Evolutionary conservation across 2,888 invertebrate genomes (phyloP), one percentile per base, ranked within the genome.

Genomic region (Meliscaeva auricollis): DNA sequence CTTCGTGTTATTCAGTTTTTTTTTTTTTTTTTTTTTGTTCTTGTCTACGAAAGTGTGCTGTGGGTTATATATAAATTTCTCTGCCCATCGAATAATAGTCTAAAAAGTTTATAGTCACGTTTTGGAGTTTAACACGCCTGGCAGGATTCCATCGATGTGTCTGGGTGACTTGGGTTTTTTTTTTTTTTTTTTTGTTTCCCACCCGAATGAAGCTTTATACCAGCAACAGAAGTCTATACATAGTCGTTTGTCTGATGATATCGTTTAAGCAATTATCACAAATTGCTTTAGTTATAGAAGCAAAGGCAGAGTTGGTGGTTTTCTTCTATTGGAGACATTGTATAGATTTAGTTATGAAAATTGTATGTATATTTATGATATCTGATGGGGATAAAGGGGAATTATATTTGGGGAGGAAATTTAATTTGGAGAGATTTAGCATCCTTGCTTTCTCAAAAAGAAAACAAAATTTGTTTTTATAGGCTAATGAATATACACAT

Each of bases 101-200:
- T 70, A 85, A 85, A 75, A 85, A 85, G 80, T 85, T 85, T 85
- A 80, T 85, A 85, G 84, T 85, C 84, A 85, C 84, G 84, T 85
- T 85, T 80, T 54, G 68, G 75, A 79, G 80, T 85, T 80, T 76
- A 52, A 30, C 58, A 84, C 79, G 83, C 75, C 79, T 84, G 83
- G 83, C 75, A 70, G 74, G 58, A 58, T 83, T 78, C 78, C 62
- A 74, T 83, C 83, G 83, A 74, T 78, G 83, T 69, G 68, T 78
- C 64, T 62, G 60, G 77, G 58, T 60, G 41, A 54, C 32, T 30
- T 44, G 11, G 15, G 44, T 26, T 32, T 5, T 35, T 48, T 32
- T 35, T 26, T 32, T 5, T 35, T 48, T 32, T 35, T 74, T 48
- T 35, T 17, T 48, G 13, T 41, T 75, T 79, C 38, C 32, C 9